Evolutionary conservation across 2,888 invertebrate species (phyloP), one percentile per base, ranked within the genome.

Genomic region (Steinernema scapterisci): DNA sequence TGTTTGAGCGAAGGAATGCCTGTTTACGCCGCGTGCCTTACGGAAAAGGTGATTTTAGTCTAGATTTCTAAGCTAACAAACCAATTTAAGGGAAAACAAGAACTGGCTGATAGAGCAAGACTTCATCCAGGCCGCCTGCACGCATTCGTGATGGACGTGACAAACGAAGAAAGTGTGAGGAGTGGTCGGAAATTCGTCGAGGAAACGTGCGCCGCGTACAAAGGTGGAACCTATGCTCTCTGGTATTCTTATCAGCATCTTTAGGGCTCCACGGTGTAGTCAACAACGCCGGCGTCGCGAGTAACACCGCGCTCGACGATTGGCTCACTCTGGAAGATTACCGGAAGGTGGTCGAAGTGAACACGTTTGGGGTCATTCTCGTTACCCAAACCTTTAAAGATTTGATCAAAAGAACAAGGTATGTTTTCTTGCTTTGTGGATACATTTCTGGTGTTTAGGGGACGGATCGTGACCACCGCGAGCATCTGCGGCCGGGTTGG

Each of bases 391-490:
- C 80, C 7, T 75, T 86, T 54, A 82, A 82, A 63, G 78, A 80
- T 70, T 75, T 84, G 16, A 71, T 86, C 72, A 86, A 86, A 75
- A 80, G 75, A 52, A 77, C 80, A 2, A 78, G 75, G 85, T 85
- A 44, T 71, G 43, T 25, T 19, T 25, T 70, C n/a, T 0, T 21
- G n/a, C 0, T 48, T 71, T 13, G 5, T 46, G 21, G n/a, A 3
- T 3, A 13, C 9, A 44, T n/a, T 51, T 46, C 7, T 9, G 52
- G 27, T 72, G 9, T 72, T 81, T 48, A 84, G 83, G 56, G 89
- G 89, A 2, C 84, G 89, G 52, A 84, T 89, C 21, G 81, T 89
- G 3, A 89, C 88, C 75, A 86, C 88, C 0, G 87, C 88, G 1
- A 88, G 88, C 76, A 87, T 88, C 23, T 86, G 87, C 77, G 89